Conservation (phyloP, 2,113 vertebrate genomes). For the Paratilapia polleni region DNA sequence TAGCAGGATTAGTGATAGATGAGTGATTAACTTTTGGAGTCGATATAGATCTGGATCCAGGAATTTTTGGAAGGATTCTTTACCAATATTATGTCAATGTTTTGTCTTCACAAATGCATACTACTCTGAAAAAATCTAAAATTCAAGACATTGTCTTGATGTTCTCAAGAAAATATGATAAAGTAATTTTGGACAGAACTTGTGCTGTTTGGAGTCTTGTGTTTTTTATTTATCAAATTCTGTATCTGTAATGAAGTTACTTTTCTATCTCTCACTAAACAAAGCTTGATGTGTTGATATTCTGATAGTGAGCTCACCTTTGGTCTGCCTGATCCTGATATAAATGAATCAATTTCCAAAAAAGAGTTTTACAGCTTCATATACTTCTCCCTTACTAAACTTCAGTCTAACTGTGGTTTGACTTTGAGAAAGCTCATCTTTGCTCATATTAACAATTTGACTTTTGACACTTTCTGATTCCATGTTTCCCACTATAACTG, state of each 20-base stretch:
- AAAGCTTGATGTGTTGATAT: neutral
- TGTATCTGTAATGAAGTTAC: neutral
- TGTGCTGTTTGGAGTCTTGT: neutral
- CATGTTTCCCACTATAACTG: neutral
- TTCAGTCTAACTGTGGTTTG: neutral
- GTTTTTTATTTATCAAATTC: neutral
- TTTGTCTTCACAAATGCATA: too few relatives aligned
- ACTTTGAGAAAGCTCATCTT: too few relatives aligned
- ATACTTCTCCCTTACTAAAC: fast-evolving
- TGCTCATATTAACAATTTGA: neutral
- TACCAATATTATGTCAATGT: too few relatives aligned
- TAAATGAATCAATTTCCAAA: neutral
- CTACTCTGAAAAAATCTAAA: too few relatives aligned
- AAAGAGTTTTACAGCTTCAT: neutral
- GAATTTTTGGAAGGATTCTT: neutral
- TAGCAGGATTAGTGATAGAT: fast-evolving
- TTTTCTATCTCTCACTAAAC: neutral
- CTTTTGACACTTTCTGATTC: neutral
- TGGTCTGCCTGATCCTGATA: neutral
- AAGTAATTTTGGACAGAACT: too few relatives aligned
- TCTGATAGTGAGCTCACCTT: neutral
- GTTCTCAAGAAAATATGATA: neutral
- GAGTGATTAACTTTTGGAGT: neutral
- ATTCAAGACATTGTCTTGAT: too few relatives aligned
- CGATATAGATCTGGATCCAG: neutral